Evolutionary conservation across 2,888 invertebrate genomes (phyloP).

Genomic region (Papilio gigon): DNA sequence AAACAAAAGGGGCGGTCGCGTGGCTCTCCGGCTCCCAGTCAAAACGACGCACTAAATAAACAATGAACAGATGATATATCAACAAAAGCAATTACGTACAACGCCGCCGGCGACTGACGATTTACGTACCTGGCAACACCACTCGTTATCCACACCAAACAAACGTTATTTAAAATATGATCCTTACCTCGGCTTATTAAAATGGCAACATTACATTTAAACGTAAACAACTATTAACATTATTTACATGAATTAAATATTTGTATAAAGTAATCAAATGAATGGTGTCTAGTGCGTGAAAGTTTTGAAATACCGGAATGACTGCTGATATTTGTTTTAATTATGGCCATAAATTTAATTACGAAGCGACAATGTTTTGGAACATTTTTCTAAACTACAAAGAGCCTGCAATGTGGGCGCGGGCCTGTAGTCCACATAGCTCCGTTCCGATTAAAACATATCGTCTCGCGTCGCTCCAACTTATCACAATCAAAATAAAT

Average conservation of each 20-base stretch:
- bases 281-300: not conserved
- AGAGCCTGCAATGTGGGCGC: constrained; percentile 9
- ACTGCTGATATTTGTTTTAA: not conserved
- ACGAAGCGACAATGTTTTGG: not conserved
- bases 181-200: constrained; percentile 47
- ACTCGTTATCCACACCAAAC: constrained; percentile 58
- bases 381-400: not conserved
- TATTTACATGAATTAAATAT: not conserved
- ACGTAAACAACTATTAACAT: not conserved
- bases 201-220: constrained; percentile 38
- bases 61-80: constrained; percentile 73
- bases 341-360: not conserved
- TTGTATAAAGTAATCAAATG: not conserved
- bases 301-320: not conserved
- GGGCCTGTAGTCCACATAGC: constrained; percentile 39
- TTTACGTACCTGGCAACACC: constrained; percentile 59
- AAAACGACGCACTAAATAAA: constrained; percentile 73
- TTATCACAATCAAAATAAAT: constrained; percentile 83
- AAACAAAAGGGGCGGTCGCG: constrained; percentile 47
- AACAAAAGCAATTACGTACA: constrained; percentile 70
- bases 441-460: constrained; percentile 62
- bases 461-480: constrained; percentile 64
- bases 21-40: constrained; percentile 61
- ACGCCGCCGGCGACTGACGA: constrained; percentile 65
- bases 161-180: constrained; percentile 61